These are phyloP conservation scores for Helleia helle DNA, from an alignment of 2,888 invertebrate species.

Conservation along the genomic window DNA sequence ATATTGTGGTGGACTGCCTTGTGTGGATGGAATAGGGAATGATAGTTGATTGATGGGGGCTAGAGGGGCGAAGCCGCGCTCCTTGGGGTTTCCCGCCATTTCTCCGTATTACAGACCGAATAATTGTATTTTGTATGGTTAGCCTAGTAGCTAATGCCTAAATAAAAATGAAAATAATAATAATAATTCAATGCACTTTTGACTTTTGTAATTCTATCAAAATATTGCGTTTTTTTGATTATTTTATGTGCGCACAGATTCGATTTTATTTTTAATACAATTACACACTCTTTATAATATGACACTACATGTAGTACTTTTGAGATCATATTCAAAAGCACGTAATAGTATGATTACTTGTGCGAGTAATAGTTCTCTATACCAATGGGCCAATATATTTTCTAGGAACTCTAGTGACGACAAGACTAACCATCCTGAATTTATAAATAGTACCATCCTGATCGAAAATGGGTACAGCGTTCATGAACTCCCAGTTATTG, in stretches of 20 bases:
- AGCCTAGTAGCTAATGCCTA: too few relatives aligned
- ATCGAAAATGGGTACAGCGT: conserved; percentile 79
- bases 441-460: conserved; percentile 67
- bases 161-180: too few relatives aligned
- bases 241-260: not conserved
- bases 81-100: too few relatives aligned
- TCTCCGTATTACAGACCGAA: too few relatives aligned
- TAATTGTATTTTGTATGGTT: too few relatives aligned
- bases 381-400: conserved; percentile 22
- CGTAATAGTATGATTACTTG: conserved; percentile 36
- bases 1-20: too few relatives aligned
- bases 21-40: too few relatives aligned
- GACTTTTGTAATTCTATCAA: too few relatives aligned
- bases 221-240: not conserved
- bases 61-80: too few relatives aligned
- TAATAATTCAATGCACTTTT: too few relatives aligned
- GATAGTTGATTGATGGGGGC: too few relatives aligned
- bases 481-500: conserved; percentile 78
- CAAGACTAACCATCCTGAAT: conserved; percentile 41
- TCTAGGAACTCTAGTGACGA: conserved; percentile 42
- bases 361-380: conserved; percentile 26
- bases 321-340: conserved; percentile 45
- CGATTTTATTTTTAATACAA: not conserved
- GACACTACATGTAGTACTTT: conserved; percentile 47
- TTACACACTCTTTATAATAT: conserved; percentile 27